These are phyloP conservation scores for Ricordea florida DNA, from an alignment of 92 coral and sea anemone genomes.

Conservation along the genomic window DNA sequence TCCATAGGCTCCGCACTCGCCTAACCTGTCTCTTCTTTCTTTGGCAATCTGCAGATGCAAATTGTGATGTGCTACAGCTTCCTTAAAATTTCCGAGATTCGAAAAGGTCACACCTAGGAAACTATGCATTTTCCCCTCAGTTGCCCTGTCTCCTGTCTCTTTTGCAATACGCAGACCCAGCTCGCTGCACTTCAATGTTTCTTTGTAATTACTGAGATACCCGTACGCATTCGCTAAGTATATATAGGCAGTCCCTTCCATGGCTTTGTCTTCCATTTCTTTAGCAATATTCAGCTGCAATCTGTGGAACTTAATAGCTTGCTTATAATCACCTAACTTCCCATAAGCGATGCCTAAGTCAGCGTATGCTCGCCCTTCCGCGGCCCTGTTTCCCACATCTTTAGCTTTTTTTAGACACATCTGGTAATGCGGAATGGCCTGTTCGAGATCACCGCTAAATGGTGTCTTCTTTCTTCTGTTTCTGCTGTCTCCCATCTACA, in stretches of 20 bases:
- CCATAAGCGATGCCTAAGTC: not conserved
- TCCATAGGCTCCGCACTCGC: not conserved
- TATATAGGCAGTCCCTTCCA: not conserved
- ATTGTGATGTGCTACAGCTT: not conserved
- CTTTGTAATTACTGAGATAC: not conserved
- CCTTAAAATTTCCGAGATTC: not conserved
- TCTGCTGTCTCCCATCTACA: no score
- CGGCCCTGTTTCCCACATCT: not conserved
- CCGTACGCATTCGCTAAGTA: not conserved
- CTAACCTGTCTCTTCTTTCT: not conserved
- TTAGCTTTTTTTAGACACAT: not conserved
- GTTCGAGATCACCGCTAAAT: no score
- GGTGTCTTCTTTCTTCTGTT: no score
- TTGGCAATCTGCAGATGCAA: not conserved
- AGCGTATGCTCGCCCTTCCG: not conserved
- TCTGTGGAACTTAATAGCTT: not conserved
- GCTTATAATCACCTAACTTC: not conserved
- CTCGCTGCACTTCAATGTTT: not conserved
- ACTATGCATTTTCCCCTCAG: not conserved
- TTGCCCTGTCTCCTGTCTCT: not conserved
- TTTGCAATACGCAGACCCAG: not conserved
- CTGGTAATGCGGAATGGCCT: not conserved
- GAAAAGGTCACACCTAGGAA: not conserved
- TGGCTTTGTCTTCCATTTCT: not conserved
- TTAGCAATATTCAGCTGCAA: not conserved